Conservation (phyloP, 1,140 invertebrate genomes). For the Brachionus calyciflorus region DNA sequence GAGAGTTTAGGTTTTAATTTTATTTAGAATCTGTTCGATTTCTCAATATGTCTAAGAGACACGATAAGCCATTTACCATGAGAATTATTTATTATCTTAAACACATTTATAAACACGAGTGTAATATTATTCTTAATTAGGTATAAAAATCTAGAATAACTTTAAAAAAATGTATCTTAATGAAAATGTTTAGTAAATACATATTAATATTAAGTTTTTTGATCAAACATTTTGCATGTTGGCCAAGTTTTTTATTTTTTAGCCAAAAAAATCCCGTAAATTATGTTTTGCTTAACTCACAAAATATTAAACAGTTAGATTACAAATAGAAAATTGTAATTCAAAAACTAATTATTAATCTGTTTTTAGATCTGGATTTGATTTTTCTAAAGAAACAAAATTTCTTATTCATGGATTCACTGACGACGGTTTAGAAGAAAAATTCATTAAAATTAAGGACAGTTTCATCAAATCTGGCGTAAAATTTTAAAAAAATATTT, state of each 20-base stretch:
- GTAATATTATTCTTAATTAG: no score
- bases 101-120: no score
- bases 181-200: no score
- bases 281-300: background rate
- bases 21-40: no score
- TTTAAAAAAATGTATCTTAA: no score
- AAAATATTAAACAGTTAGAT: background rate
- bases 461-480: slow-evolving; percentile 50
- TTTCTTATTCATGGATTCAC: slow-evolving; percentile 35
- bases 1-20: no score
- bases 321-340: background rate
- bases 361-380: background rate
- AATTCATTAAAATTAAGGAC: slow-evolving; percentile 52
- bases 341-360: background rate
- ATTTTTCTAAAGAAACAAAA: slow-evolving; percentile 33
- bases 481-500: background rate
- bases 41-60: no score
- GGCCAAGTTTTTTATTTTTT: slow-evolving; percentile 12
- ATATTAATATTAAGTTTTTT: no score
- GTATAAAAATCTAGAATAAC: no score
- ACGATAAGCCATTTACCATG: no score
- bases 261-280: background rate
- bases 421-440: background rate
- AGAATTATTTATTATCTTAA: no score
- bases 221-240: background rate